phyloP scores from a whole-genome alignment of 2,888 invertebrate genomes.

The Dinocampus coccinellae region DNA sequence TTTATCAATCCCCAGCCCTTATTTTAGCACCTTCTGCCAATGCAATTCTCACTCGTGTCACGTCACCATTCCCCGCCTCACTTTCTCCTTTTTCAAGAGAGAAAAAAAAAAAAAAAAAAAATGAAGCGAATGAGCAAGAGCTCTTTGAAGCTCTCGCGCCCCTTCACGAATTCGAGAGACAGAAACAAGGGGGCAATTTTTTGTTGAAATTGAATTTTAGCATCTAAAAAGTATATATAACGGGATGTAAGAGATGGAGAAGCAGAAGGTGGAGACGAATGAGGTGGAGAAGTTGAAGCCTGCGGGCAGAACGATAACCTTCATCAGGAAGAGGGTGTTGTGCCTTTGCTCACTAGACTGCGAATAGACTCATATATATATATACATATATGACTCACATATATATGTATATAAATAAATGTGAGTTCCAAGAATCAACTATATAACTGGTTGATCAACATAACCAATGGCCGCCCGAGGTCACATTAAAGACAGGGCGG shows the following conservation, averaged over 20 bases:
- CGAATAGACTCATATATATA: conserved; percentile 31
- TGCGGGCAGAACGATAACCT: conserved; percentile 29
- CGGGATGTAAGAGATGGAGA: conserved; percentile 28
- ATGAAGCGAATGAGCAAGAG: conserved; percentile 8
- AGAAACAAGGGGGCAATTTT: conserved; percentile 38
- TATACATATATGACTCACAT: no score
- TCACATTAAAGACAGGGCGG: not conserved
- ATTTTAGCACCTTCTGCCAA: conserved; percentile 19
- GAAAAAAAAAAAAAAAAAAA: not conserved
- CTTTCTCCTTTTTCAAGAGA: no score
- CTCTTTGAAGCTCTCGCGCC: conserved; percentile 30
- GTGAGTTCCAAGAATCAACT: not conserved
- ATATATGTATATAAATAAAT: not conserved
- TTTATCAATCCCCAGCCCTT: not conserved
- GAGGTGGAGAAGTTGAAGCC: conserved; percentile 11
- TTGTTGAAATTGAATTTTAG: conserved; percentile 38
- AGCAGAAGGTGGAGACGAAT: conserved; percentile 36
- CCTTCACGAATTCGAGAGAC: conserved; percentile 34
- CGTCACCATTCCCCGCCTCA: conserved; percentile 22
- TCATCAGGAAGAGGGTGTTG: conserved; percentile 16
- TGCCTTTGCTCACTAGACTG: conserved; percentile 33
- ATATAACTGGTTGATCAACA: not conserved
- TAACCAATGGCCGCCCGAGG: not conserved
- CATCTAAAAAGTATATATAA: conserved; percentile 25
- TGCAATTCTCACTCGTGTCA: conserved; percentile 36